A percentile compares a stretch with the other conserved stretches of the same genome.
Conservation (phyloP, 1,140 invertebrate genomes). For the Grapholita molesta region DNA sequence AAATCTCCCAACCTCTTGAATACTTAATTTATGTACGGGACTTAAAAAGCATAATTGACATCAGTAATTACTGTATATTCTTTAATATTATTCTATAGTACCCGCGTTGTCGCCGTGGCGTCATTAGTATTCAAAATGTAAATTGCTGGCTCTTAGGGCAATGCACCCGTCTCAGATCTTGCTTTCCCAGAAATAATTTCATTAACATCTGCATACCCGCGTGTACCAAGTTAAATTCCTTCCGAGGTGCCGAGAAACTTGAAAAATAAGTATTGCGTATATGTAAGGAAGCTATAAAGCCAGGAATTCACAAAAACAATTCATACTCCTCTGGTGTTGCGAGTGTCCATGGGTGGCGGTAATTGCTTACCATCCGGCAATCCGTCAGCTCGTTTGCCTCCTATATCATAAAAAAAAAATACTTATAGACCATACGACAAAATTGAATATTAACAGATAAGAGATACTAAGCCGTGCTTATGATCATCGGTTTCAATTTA, state of each 20-base stretch:
- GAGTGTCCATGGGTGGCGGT: too few relatives aligned
- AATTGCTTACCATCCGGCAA: too few relatives aligned
- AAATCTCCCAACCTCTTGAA: background rate
- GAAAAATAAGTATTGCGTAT: background rate
- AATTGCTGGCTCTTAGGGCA: slow-evolving; percentile 60
- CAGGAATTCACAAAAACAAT: background rate
- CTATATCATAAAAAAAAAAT: too few relatives aligned
- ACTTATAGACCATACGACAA: too few relatives aligned
- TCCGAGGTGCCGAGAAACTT: slow-evolving; percentile 35
- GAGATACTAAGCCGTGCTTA: too few relatives aligned
- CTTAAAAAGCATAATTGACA: slow-evolving; percentile 4
- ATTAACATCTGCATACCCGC: slow-evolving; percentile 64
- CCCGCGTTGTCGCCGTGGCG: slow-evolving; percentile 46
- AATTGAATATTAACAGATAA: too few relatives aligned
- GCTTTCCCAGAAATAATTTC: slow-evolving; percentile 71
- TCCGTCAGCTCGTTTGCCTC: too few relatives aligned
- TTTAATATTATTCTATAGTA: slow-evolving; percentile 59
- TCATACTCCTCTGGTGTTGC: background rate
- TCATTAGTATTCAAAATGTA: slow-evolving; percentile 72
- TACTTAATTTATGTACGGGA: background rate
- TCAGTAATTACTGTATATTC: slow-evolving; percentile 51
- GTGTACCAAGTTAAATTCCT: slow-evolving; percentile 50
- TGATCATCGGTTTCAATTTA: too few relatives aligned
- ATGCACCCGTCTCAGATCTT: slow-evolving; percentile 64
- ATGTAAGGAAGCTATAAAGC: background rate